These are phyloP conservation scores for Cyclophora albipunctata DNA, from an alignment of 2,888 invertebrate species.

Conservation along the genomic window DNA sequence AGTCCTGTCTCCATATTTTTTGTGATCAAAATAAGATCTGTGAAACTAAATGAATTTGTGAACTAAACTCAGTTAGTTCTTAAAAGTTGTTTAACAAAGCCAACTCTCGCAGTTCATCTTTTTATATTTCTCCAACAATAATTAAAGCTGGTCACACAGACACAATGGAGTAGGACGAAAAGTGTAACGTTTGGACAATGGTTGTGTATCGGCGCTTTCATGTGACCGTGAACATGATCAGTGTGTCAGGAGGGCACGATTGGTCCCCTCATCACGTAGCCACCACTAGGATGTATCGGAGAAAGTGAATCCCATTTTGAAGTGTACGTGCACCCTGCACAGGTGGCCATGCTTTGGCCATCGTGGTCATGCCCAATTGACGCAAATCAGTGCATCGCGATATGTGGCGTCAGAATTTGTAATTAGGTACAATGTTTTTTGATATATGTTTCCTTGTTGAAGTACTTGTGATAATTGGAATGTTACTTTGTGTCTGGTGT, in stretches of 20 bases:
- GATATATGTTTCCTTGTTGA: no score
- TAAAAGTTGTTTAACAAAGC: no score
- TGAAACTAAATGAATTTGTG: no score
- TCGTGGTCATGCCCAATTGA: constrained; percentile 5
- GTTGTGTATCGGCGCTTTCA: constrained; percentile 34
- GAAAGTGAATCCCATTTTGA: constrained; percentile 16
- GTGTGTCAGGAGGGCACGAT: constrained; percentile 53
- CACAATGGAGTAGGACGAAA: constrained; percentile 13
- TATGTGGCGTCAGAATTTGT: constrained; percentile 6
- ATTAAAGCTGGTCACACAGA: neutral
- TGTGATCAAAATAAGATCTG: no score
- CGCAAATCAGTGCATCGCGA: constrained; percentile 7
- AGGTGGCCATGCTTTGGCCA: constrained; percentile 4
- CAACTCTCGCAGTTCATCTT: no score
- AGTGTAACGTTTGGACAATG: constrained; percentile 13
- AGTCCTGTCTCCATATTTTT: no score
- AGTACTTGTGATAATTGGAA: no score
- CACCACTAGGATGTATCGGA: constrained; percentile 18
- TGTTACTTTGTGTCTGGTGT: no score
- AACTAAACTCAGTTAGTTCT: no score
- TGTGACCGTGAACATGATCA: constrained; percentile 45
- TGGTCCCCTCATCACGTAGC: constrained; percentile 48
- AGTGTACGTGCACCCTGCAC: constrained; percentile 7
- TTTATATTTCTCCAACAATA: no score
- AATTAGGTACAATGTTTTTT: neutral